Evolutionary conservation across 1,140 invertebrate genomes (phyloP).

Genomic region (Cryptotermes secundus): DNA sequence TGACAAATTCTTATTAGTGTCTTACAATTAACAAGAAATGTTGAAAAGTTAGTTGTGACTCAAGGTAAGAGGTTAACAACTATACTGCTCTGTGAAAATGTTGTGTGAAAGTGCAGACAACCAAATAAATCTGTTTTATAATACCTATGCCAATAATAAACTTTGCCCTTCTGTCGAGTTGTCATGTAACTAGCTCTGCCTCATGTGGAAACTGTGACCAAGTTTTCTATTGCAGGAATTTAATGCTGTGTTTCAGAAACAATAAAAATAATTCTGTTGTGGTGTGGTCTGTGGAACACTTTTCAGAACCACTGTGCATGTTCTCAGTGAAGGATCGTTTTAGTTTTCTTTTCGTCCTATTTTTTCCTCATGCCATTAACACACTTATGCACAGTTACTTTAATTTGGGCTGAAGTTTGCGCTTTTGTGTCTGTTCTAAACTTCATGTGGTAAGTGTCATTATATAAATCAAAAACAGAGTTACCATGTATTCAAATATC

Average conservation of each 20-base stretch:
- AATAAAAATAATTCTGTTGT: background rate
- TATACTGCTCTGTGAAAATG: background rate
- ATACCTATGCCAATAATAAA: no score
- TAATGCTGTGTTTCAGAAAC: background rate
- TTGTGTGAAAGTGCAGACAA: background rate
- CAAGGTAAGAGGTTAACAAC: no score
- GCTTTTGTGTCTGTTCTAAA: constrained; percentile 31
- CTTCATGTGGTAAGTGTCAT: background rate
- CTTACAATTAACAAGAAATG: constrained; percentile 7
- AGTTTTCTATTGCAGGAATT: background rate
- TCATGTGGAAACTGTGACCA: background rate
- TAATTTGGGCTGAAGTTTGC: constrained; percentile 30
- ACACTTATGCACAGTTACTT: constrained; percentile 29
- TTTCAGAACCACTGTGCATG: constrained; percentile 25
- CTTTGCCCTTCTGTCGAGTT: no score
- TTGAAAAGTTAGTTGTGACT: background rate
- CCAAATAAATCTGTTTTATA: background rate
- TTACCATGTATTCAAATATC: background rate
- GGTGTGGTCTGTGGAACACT: constrained; percentile 7
- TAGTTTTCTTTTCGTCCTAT: constrained; percentile 20
- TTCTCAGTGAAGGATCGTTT: background rate
- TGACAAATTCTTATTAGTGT: background rate
- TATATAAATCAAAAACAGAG: constrained; percentile 7
- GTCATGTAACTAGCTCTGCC: no score
- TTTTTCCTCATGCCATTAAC: constrained; percentile 26